phyloP scores from a whole-genome alignment of 2,113 vertebrate species.

The Python bivittatus region DNA sequence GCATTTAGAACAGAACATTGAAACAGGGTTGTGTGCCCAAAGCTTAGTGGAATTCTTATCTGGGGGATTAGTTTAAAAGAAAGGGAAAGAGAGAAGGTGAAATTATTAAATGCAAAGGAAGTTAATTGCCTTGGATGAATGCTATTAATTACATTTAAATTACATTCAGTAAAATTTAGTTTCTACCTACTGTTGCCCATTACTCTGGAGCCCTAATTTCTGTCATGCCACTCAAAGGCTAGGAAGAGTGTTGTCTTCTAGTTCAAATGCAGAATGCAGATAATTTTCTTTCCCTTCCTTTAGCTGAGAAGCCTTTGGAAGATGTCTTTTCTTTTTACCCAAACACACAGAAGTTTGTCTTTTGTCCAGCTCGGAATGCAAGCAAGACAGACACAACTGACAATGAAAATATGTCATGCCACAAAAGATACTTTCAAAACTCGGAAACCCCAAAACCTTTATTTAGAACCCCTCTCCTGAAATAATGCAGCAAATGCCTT shows the following conservation, averaged over 20 bases:
- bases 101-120: background rate
- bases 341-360: background rate
- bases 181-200: background rate
- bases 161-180: background rate
- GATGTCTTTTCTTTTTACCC: background rate
- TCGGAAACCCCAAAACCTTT: background rate
- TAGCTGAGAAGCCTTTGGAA: background rate
- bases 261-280: background rate
- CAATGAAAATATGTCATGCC: background rate
- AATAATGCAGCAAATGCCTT: constrained; percentile 4
- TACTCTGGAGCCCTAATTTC: background rate
- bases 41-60: background rate
- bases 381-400: background rate
- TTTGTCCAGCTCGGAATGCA: background rate
- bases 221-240: background rate
- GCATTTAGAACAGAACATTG: too few species aligned
- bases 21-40: too few species aligned
- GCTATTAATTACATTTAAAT: background rate
- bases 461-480: background rate
- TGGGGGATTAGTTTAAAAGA: background rate
- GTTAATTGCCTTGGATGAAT: background rate
- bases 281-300: background rate
- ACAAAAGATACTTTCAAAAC: constrained; percentile 8
- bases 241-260: background rate
- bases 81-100: background rate